phyloP scores from a whole-genome alignment of 1,140 invertebrate genomes.

The Pogonomyrmex barbatus region DNA sequence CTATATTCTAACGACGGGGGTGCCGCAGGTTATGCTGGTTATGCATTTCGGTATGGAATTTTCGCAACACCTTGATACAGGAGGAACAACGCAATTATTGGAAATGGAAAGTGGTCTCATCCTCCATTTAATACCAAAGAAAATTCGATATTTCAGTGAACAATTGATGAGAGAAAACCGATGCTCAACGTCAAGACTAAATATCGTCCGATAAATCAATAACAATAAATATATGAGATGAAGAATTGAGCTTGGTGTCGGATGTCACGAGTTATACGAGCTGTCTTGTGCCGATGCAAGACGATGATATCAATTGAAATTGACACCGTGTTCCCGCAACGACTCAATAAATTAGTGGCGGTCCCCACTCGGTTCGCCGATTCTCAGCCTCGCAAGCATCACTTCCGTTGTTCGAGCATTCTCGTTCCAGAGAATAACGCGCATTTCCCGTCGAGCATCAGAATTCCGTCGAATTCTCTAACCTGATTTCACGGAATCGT shows the following conservation, averaged over 20 bases:
- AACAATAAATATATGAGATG: conserved; percentile 3
- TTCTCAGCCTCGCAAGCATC: background rate
- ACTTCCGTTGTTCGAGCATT: conserved; percentile 16
- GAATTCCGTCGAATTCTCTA: conserved; percentile 53
- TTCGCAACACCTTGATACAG: background rate
- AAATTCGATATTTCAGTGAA: conserved; percentile 21
- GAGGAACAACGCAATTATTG: conserved; percentile 8
- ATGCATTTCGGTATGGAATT: background rate
- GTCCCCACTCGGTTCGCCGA: background rate
- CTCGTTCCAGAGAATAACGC: conserved; percentile 3
- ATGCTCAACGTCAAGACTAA: background rate
- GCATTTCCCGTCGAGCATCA: conserved; percentile 39
- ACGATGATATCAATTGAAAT: background rate
- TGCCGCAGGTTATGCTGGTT: background rate
- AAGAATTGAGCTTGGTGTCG: background rate
- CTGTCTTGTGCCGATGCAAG: background rate
- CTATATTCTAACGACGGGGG: background rate
- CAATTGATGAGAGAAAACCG: background rate
- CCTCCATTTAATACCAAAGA: conserved; percentile 11
- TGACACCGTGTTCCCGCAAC: background rate
- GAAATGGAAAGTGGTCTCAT: background rate
- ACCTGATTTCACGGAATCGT: conserved; percentile 43
- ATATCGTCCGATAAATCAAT: background rate
- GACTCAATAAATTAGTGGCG: conserved; percentile 22
- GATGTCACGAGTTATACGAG: background rate